Percentiles rank a stretch among this genome's conserved stretches.
Evolutionary conservation across 2,888 invertebrate genomes (phyloP).

Genomic region (Aspidiotus destructor): DNA sequence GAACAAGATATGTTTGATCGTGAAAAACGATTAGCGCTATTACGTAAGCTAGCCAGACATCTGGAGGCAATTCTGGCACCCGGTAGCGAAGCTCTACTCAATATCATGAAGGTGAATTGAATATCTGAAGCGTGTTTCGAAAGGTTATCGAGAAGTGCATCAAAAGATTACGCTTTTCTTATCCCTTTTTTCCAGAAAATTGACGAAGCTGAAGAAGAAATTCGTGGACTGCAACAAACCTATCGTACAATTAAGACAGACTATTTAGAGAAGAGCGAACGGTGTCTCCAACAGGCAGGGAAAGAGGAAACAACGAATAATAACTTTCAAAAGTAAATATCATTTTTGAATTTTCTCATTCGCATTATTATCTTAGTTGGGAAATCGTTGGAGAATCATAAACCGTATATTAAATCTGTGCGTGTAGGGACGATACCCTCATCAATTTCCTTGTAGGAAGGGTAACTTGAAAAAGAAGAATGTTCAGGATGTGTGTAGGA

Average conservation of each 20-base stretch:
- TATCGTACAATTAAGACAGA: constrained; percentile 57
- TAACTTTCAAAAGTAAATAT: constrained; percentile 26
- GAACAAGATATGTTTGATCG: constrained; percentile 56
- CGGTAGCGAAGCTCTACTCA: constrained; percentile 40
- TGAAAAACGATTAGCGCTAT: constrained; percentile 56
- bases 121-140: neutral
- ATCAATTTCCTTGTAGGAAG: too few species aligned
- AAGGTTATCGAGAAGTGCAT: neutral
- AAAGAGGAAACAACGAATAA: constrained; percentile 10
- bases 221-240: constrained; percentile 57
- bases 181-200: constrained; percentile 46
- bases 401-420: too few species aligned
- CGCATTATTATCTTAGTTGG: neutral
- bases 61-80: constrained; percentile 59
- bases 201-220: constrained; percentile 61
- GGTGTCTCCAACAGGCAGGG: neutral
- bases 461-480: too few species aligned
- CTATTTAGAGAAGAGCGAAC: constrained; percentile 18
- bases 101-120: constrained; percentile 30
- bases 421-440: too few species aligned
- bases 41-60: constrained; percentile 56
- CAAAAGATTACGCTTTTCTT: neutral
- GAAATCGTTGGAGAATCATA: neutral
- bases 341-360: neutral
- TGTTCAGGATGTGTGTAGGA: too few species aligned